These are phyloP conservation scores for Corapipo altera DNA, from an alignment of 2,113 vertebrate genomes.

Conservation along the genomic window DNA sequence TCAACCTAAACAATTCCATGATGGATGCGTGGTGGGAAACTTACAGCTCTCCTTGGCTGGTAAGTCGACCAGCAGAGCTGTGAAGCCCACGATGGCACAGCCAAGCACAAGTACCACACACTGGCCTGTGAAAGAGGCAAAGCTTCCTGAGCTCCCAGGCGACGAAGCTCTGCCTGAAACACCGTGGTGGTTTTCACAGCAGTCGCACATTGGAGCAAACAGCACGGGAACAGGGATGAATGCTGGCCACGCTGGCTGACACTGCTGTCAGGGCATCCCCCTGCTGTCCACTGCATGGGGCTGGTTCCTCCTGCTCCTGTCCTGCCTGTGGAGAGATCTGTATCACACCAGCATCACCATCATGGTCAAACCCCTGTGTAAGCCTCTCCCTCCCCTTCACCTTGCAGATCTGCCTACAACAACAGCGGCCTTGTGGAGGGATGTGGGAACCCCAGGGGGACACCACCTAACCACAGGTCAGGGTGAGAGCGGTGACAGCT, in stretches of 20 bases:
- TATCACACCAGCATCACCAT: background rate
- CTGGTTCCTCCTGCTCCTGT: background rate
- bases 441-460: background rate
- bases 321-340: too few relatives aligned
- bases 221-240: background rate
- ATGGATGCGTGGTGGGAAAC: background rate
- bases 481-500: rapidly evolving
- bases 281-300: background rate
- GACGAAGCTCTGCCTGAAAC: rapidly evolving
- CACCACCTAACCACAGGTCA: background rate
- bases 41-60: background rate
- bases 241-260: rapidly evolving
- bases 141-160: background rate
- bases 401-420: background rate
- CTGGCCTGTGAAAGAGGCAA: background rate
- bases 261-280: background rate
- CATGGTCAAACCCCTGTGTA: too few relatives aligned
- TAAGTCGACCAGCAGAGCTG: rapidly evolving
- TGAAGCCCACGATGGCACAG: background rate
- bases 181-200: rapidly evolving
- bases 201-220: rapidly evolving
- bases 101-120: background rate
- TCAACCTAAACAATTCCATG: rapidly evolving
- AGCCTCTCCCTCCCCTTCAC: background rate
- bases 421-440: rapidly evolving